phyloP scores from a whole-genome alignment of 2,797 vertebrate genomes.

The Decapterus maruadsi region DNA sequence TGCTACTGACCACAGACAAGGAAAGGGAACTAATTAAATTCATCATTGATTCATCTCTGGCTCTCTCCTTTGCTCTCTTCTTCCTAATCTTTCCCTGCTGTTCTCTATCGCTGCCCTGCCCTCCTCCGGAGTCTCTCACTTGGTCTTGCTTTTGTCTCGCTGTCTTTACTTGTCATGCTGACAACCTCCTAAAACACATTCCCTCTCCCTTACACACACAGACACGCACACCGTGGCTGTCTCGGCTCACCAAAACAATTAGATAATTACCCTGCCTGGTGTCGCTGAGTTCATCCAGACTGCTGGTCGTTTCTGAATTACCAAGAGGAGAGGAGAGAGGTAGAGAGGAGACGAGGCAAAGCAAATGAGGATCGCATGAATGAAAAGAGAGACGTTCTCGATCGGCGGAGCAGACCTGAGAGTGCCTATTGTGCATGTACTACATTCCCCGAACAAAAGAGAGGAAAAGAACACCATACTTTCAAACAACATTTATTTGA shows the following conservation, averaged over 20 bases:
- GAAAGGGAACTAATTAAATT: conserved; percentile 12
- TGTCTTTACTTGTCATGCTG: conserved; percentile 14
- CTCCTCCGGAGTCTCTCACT: not conserved
- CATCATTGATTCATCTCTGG: not conserved
- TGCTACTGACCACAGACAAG: conserved; percentile 8
- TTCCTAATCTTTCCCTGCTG: not conserved
- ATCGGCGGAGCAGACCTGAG: conserved; percentile 4
- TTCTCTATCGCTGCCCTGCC: not conserved
- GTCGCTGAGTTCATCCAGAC: conserved; percentile 53
- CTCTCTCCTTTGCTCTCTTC: not conserved
- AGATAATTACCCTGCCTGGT: conserved; percentile 59
- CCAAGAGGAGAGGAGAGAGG: conserved; percentile 8
- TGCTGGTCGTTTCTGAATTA: conserved; percentile 46
- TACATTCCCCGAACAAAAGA: conserved; percentile 1
- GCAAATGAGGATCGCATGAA: conserved; percentile 18
- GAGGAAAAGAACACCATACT: conserved; percentile 3
- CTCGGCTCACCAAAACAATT: conserved; percentile 57
- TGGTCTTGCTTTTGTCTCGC: conserved; percentile 27
- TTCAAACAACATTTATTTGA: not conserved
- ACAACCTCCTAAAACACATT: conserved; percentile 13
- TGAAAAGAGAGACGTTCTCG: conserved; percentile 19
- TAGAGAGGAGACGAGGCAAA: not conserved
- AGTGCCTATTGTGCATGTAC: not conserved
- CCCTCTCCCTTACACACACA: not conserved
- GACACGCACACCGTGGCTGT: conserved; percentile 14